phyloP scores from a whole-genome alignment of 2,797 vertebrate genomes.

The Tenualosa thibaudeaui region DNA sequence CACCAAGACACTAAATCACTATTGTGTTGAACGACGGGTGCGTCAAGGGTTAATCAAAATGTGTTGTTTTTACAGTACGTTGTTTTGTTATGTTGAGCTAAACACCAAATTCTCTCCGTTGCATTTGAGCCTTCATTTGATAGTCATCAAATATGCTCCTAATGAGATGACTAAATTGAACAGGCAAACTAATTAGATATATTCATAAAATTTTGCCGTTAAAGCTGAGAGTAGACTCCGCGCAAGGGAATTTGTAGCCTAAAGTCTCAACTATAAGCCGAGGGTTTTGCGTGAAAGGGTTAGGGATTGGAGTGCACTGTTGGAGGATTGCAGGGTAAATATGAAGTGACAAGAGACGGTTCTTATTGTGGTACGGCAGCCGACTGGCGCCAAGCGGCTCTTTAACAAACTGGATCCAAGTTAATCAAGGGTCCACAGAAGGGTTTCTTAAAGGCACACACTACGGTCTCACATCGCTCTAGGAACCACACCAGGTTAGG shows the following conservation, averaged over 20 bases:
- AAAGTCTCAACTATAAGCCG: constrained; percentile 54
- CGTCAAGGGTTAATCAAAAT: neutral
- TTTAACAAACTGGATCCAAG: constrained; percentile 74
- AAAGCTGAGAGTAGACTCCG: neutral
- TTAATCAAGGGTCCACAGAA: constrained; percentile 73
- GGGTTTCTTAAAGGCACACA: constrained; percentile 65
- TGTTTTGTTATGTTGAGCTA: neutral
- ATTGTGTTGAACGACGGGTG: neutral
- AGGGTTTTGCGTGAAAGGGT: constrained; percentile 57
- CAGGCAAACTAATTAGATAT: neutral
- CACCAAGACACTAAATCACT: neutral
- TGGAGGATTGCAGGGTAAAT: constrained; percentile 82
- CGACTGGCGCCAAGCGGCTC: constrained; percentile 88
- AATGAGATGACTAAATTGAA: neutral
- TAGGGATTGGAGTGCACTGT: constrained; percentile 54
- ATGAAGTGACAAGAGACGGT: constrained; percentile 87
- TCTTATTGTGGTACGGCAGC: constrained; percentile 84
- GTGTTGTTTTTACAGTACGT: neutral
- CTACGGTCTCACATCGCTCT: constrained; percentile 43
- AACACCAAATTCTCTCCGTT: neutral
- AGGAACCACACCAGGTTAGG: constrained; percentile 35
- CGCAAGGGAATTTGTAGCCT: constrained; percentile 35
- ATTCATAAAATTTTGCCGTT: neutral
- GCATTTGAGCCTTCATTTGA: neutral
- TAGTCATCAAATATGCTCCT: too few relatives aligned